Evolutionary conservation across 2,888 invertebrate species (phyloP), one percentile per base, ranked within the genome.

Genomic region (Nycteola revayana): DNA sequence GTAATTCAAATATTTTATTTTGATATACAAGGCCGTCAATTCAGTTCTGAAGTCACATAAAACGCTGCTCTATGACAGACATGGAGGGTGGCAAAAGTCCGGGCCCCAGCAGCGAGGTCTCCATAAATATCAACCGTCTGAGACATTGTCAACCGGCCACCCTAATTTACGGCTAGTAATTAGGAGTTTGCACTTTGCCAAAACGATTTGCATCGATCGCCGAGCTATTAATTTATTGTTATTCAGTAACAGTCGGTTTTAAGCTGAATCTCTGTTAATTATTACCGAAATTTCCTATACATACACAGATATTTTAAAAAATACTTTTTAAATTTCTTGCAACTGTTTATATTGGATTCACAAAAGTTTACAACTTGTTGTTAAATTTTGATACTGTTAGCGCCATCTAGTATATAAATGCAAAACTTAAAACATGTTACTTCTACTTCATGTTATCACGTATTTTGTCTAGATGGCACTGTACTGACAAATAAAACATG

Each of bases 151-250:
- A 87, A 85, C 85, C 78, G 82, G 68, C 80, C 85, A 83, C 86
- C 86, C 86, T 87, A 85, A 87, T 87, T 85, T 87, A 87, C 85
- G 81, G 80, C 82, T 68, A 74, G 85, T 86, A 86, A 87, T 87
- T 86, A 86, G 80, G 82, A 87, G 85, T 86, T 87, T 86, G 87
- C 87, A 87, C 86, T 86, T 80, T 87, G 85, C 86, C 82, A 85
- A 82, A 87, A 76, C 86, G 84, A 86, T 86, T 86, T 84, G 81
- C 83, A 84, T 85, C 85, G 85, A 83, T 84, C 82, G 75, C 55
- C 58, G 39, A 49, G 50, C 36, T 44, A 52, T 47, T 52, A 54
- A 57, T 57, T 46, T 57, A 47, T 49, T 49, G 41, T 39, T 42
- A 37, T 41, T 34, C 35, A 34, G 25, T 33, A 36, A 38, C 36